A percentile compares a stretch with the other conserved stretches of the same genome.
These are phyloP conservation scores for Furcifer pardalis DNA, from an alignment of 2,797 vertebrate genomes.

Conservation along the genomic window DNA sequence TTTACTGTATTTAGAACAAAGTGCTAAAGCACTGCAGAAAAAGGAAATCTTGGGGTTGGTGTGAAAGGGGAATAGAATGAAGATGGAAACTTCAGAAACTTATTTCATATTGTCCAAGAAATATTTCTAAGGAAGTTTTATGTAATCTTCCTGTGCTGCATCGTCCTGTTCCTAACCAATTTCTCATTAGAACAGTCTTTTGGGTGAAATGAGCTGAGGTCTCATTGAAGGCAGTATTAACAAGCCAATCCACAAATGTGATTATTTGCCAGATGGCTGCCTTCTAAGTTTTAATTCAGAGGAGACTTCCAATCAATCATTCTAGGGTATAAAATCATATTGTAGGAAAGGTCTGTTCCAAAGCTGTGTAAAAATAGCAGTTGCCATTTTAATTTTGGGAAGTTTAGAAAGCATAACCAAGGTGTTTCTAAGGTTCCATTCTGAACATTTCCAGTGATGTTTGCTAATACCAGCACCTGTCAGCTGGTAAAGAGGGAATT, in stretches of 20 bases:
- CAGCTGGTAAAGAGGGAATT: slow-evolving; percentile 1
- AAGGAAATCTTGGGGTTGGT: neutral
- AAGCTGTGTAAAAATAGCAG: neutral
- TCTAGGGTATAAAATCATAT: slow-evolving; percentile 1
- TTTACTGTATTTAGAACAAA: neutral
- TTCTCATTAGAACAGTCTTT: neutral
- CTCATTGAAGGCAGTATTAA: slow-evolving; percentile 17
- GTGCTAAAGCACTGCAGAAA: rapidly evolving
- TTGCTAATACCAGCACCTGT: slow-evolving; percentile 16
- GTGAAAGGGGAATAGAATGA: neutral
- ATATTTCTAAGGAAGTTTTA: neutral
- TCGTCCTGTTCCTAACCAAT: neutral
- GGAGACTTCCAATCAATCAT: slow-evolving; percentile 17
- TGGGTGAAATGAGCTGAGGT: slow-evolving; percentile 17
- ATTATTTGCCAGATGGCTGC: slow-evolving; percentile 20
- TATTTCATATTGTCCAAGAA: neutral
- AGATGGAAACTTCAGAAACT: neutral
- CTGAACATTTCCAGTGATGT: slow-evolving; percentile 11
- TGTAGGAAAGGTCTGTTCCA: neutral
- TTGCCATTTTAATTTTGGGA: slow-evolving; percentile 6
- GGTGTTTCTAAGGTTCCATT: neutral
- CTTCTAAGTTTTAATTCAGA: slow-evolving; percentile 24
- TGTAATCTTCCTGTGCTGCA: neutral
- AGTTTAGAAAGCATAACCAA: slow-evolving; percentile 11
- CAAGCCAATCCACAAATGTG: slow-evolving; percentile 11